Evolutionary conservation across 30 jellyfish, hydroid and myxozoan genomes (phyloP), one percentile per base, ranked within the genome.

Genomic region (Aurelia aurita complex sp. Pacific): DNA sequence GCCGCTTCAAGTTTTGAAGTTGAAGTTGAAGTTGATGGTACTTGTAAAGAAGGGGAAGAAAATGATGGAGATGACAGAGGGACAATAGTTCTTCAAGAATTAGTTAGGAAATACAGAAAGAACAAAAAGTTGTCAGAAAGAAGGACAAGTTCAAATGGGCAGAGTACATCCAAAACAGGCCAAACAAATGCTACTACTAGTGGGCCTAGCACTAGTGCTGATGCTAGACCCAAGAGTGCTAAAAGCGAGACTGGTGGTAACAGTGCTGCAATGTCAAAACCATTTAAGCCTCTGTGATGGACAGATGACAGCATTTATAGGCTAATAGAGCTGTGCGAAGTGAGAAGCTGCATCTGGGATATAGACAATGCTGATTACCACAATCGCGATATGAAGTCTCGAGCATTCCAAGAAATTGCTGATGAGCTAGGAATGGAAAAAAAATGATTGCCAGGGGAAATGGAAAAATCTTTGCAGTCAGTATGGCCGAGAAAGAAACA

Each of bases 31-130:
- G 74, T 14, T 64, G 74, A 17, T 64, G n/a, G 38, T 64, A 64
- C 38, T 64, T 10, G 12, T 8, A 54, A 67, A 67, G 19, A 54
- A 54, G 78, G 34, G 34, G 74, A 64, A 64, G 33, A 54, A 0
- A 16, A 54, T 54, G 74, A 64, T n/a, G 78, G 34, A 67, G 43
- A 67, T 43, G 78, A 67, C 78, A 67, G 78, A 67, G 78, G 78
- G 35, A 43, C 78, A 67, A 29, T 29, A 36, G 43, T 67, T 67
- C 78, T 67, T 67, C 54, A 67, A 67, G 53, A 67, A 43, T 54
- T 67, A 29, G 43, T 67, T 18, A 67, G 78, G 78, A 67, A 67
- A 43, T 14, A 64, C 13, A 64, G 40, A 29, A 64, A 64, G 74
- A 17, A 14, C 16, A 54, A 54, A 54, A 54, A 54, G 65, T 10